phyloP scores from a whole-genome alignment of 1,140 invertebrate genomes.

The Thaumatotibia leucotreta region DNA sequence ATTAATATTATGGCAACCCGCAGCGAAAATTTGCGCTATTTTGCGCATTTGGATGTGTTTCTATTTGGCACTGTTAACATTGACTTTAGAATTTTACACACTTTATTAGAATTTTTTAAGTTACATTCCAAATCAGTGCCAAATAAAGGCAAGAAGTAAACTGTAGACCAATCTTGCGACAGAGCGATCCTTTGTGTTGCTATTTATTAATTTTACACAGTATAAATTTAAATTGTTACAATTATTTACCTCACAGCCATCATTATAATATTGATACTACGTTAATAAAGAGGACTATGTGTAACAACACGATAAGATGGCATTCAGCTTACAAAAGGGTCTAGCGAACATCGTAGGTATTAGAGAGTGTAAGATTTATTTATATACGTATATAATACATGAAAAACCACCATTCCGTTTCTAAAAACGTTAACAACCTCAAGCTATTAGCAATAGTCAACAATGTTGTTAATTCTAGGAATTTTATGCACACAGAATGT shows the following conservation, averaged over 20 bases:
- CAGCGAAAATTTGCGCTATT: slow-evolving; percentile 21
- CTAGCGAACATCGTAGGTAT: slow-evolving; percentile 67
- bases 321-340: slow-evolving; percentile 69
- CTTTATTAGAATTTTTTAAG: not conserved
- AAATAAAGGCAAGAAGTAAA: slow-evolving; percentile 32
- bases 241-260: slow-evolving; percentile 75
- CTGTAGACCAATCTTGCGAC: slow-evolving; percentile 41
- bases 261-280: slow-evolving; percentile 76
- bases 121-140: slow-evolving; percentile 1
- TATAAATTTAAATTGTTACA: slow-evolving; percentile 74
- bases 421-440: slow-evolving; percentile 75
- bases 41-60: slow-evolving; percentile 20
- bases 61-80: slow-evolving; percentile 21
- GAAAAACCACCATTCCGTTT: slow-evolving; percentile 70
- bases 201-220: slow-evolving; percentile 65
- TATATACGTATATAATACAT: slow-evolving; percentile 72
- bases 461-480: slow-evolving; percentile 73
- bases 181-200: slow-evolving; percentile 47
- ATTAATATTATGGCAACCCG: slow-evolving; percentile 27
- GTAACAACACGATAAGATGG: slow-evolving; percentile 69
- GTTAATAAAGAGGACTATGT: slow-evolving; percentile 74
- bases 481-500: slow-evolving; percentile 69
- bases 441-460: slow-evolving; percentile 77
- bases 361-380: slow-evolving; percentile 63
- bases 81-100: not conserved